Base-by-base conservation (phyloP, 2,797 vertebrate genomes). In the Nannoperca australis region DNA sequence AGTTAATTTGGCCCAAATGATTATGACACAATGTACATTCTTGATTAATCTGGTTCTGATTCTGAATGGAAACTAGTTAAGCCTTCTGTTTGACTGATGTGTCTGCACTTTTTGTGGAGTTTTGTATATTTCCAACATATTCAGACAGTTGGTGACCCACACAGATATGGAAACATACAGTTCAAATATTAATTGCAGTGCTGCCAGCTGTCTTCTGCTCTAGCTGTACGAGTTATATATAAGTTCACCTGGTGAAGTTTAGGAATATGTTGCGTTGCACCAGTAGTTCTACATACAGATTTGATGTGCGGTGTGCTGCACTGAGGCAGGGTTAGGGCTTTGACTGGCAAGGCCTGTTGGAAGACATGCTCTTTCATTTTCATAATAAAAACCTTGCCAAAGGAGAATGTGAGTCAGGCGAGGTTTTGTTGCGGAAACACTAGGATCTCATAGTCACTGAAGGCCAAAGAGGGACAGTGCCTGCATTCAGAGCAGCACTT, bases 361-460 rank as follows among this genome's bases (percentile, higher is more conserved):
- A 80, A 58, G 76, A 76, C 78, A 40, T 70, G 62, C 82, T 82
- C 34, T 75, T 79, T 81, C 36, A 77, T 83, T 88, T 85, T 80
- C 85, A 86, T 80, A 76, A 79, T 84, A 77, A 81, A 79, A 32
- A 13, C 27, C 44, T 67, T 72, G 75, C 83, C 85, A 87, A 64
- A 65, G 88, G 79, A 86, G 83, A 80, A 47, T 65, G 66, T 85
- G 82, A 87, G 79, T 90, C 81, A 87, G 63, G 24, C 55, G 11
- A 49, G 59, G 78, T 75, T 85, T 81, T 86, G 86, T 90, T 90
- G 76, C 89, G 80, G 86, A 87, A 90, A 90, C 74, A 69, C 55
- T 50, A 64, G 65, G 59, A 62, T 74, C 13, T 71, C 55, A 38
- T 51, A 38, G 75, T 83, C 79, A 53, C 76, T 68, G 42, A 60